Conservation (phyloP, 2,888 invertebrate species). For the Eupsilia transversa region DNA sequence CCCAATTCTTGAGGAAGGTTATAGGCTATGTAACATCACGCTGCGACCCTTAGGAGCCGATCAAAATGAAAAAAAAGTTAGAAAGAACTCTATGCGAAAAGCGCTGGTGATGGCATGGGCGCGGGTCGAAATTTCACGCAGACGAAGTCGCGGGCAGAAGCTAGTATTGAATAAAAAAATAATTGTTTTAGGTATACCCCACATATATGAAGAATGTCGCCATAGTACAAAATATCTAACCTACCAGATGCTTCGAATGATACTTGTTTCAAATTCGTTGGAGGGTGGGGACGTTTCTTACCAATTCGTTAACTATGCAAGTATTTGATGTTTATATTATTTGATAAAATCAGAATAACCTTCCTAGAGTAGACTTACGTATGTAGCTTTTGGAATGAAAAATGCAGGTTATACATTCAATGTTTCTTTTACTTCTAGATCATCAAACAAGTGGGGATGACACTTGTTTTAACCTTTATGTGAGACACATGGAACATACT, state of each 20-base stretch:
- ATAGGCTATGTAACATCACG: no score
- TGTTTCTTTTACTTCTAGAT: constrained; percentile 47
- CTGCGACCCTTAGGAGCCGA: no score
- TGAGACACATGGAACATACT: constrained; percentile 11
- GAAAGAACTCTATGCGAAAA: no score
- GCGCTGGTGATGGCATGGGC: no score
- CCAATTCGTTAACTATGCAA: not conserved
- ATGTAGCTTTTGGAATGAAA: constrained; percentile 19
- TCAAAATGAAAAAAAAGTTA: no score
- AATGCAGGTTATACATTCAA: constrained; percentile 19
- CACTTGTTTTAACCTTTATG: constrained; percentile 13
- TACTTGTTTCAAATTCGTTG: not conserved
- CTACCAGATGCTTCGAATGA: not conserved
- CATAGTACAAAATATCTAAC: not conserved
- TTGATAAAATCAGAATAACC: not conserved
- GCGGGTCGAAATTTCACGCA: no score
- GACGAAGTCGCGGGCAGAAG: no score
- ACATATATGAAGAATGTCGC: not conserved
- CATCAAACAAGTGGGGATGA: constrained; percentile 21
- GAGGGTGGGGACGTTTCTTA: not conserved
- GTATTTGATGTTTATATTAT: not conserved
- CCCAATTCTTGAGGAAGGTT: no score
- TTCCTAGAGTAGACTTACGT: constrained; percentile 8
- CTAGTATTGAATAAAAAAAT: not conserved
- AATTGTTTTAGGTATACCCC: not conserved